Base-by-base conservation (phyloP, 64 coral and sea anemone genomes). In the Pachyseris speciosa region DNA sequence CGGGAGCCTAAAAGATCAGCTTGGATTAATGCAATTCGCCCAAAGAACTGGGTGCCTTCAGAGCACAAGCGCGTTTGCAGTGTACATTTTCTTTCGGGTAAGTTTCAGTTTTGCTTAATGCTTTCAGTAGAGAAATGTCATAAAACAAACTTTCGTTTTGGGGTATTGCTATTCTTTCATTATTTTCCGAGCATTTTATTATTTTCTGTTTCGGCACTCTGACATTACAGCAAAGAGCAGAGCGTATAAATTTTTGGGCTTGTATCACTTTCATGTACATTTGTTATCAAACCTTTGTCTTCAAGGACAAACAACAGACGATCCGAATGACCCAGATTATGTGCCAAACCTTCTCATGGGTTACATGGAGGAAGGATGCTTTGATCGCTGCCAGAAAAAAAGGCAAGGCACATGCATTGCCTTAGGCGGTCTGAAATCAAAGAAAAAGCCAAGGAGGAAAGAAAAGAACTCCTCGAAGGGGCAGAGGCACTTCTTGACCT, bases 11-110 rank as follows among this genome's bases (percentile, higher is more conserved):
- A 84, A 45, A 61, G 80, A 84, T 17, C 31, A 22, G 57, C 58
- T 20, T 84, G 80, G 80, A 65, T 84, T 17, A 84, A 65, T 41
- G 60, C 80, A 84, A 63, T 84, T 84, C 34, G 58, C 27, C 15
- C 58, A 40, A 67, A 84, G 80, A 34, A 47, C 38, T 78, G 74
- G 74, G 41, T 25, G 74, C 74, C 74, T 47, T 47, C 37, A n/a
- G 38, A 78, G 42, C 39, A 78, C 74, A 7, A 2, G 41, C 41
- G 74, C 17, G 5, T 78, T 20, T 78, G 74, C 39, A 48, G 74
- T 48, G 41, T 78, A 78, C 41, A 78, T 31, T 78, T 78, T 31
- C 29, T 78, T 7, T 84, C 33, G 41, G 80, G 80, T 66, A 20
- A 42, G 80, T 81, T 67, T 11, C 27, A 12, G 33, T 33, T 33